Conservation (phyloP, 92 coral and sea anemone genomes). For the Montipora capitata region DNA sequence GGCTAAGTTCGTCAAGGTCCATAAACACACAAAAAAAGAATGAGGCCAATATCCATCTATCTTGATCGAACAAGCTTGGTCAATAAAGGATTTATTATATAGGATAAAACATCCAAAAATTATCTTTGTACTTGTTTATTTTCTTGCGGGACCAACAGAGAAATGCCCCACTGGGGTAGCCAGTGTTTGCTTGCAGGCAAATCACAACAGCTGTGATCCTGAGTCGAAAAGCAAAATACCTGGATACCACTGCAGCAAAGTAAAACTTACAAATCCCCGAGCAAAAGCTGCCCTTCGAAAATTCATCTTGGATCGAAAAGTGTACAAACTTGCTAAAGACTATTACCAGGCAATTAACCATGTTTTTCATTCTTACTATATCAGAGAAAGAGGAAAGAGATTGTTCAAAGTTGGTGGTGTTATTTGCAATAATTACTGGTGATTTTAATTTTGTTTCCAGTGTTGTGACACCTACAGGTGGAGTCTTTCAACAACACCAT, state of each 20-base stretch:
- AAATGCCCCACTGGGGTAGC: not conserved
- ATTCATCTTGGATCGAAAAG: conserved; percentile 13
- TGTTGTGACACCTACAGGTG: conserved; percentile 46
- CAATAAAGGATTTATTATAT: too few relatives aligned
- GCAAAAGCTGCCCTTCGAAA: conserved; percentile 18
- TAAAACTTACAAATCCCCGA: not conserved
- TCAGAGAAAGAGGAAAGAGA: too few relatives aligned
- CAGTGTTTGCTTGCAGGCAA: conserved; percentile 21
- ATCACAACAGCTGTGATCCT: conserved; percentile 24
- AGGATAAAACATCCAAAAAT: too few relatives aligned
- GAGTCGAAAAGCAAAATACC: conserved; percentile 36
- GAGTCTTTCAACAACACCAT: conserved; percentile 26
- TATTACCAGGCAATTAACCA: conserved; percentile 30
- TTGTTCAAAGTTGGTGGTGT: too few relatives aligned
- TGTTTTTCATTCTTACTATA: too few relatives aligned
- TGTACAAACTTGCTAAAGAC: conserved; percentile 41
- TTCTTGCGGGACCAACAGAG: too few relatives aligned
- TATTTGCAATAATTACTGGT: too few relatives aligned
- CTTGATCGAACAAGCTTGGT: too few relatives aligned
- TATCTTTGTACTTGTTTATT: too few relatives aligned
- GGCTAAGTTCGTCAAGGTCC: too few relatives aligned
- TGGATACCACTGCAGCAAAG: conserved; percentile 33
- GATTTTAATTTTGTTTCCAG: not conserved
- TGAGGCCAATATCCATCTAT: too few relatives aligned
- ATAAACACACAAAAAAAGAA: too few relatives aligned